Base-by-base conservation (phyloP, 2,797 vertebrate genomes). In the Lophius americanus region DNA sequence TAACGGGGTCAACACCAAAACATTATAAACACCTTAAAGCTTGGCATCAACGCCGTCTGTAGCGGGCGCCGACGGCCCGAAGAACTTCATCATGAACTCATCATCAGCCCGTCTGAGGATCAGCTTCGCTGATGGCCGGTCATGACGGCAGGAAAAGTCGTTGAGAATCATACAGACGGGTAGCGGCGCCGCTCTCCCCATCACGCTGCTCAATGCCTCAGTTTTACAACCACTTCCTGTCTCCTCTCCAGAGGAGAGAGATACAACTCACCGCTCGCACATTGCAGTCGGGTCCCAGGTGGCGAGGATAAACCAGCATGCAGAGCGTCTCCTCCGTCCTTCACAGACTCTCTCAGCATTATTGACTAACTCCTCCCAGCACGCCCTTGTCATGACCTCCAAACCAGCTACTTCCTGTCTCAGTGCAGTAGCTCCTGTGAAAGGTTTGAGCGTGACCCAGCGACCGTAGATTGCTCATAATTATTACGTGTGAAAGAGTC, bases 351-450 rank as follows among this genome's bases (percentile, higher is more conserved):
- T 83, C 36, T 10, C 56, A 62, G 77, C 73, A 57, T 80, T 83
- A 88, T 82, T 79, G 87, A 91, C 79, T 79, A 84, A 78, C 67
- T 77, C 42, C 59, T 77, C 76, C 83, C 85, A 85, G 80, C 80
- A 83, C 85, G 80, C 69, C 78, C 81, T 86, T 79, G 56, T 68
- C 7, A 50, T 81, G 87, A 89, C 87, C 91, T 89, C 87, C 52
- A 77, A 75, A 78, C 75, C 66, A 73, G 70, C 72, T 58, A 77
- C 82, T 85, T 87, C 83, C 85, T 76, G 78, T 84, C 80, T 83
- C 11, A 12, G 73, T 48, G 67, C 83, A 82, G 84, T 76, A 77
- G 75, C 69, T 62, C 49, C 60, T 78, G 79, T 73, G n/a, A 85
- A 79, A 83, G 78, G 76, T 75, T 71, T 72, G 68, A 80, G 68